Conservation (phyloP, 2,797 vertebrate genomes). For the Threskiornis aethiopicus region DNA sequence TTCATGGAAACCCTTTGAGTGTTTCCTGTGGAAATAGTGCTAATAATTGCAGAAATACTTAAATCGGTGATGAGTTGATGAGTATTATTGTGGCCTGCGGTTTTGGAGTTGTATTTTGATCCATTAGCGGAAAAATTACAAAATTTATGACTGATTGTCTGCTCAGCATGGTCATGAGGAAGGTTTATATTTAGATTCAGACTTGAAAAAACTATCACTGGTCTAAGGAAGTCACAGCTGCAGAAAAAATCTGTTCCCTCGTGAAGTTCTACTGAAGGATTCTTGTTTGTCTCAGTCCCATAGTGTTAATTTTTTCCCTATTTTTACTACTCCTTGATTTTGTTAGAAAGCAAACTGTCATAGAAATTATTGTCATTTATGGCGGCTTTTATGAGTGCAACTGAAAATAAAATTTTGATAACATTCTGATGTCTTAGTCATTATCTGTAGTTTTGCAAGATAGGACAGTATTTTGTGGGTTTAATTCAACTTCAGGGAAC, state of each 20-base stretch:
- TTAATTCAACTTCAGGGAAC: not conserved
- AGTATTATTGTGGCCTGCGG: not conserved
- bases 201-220: not conserved
- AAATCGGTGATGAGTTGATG: not conserved
- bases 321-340: not conserved
- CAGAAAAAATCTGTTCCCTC: not conserved
- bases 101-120: conserved; percentile 14
- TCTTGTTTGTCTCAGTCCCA: not conserved
- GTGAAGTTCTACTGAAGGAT: not conserved
- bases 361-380: not conserved
- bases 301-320: not conserved
- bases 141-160: not conserved
- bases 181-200: conserved; percentile 16
- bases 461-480: not conserved
- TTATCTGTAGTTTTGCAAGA: not conserved
- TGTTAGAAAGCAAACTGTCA: not conserved
- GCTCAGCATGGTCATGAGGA: not conserved
- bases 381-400: not conserved
- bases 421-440: not conserved
- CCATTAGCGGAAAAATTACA: not conserved
- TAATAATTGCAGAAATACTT: not conserved
- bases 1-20: not conserved
- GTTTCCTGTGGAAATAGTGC: not conserved
- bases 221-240: not conserved
- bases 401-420: not conserved